Evolutionary conservation across 2,797 vertebrate species (phyloP), one percentile per base, ranked within the genome.

Genomic region (Microctenopoma lineatum): DNA sequence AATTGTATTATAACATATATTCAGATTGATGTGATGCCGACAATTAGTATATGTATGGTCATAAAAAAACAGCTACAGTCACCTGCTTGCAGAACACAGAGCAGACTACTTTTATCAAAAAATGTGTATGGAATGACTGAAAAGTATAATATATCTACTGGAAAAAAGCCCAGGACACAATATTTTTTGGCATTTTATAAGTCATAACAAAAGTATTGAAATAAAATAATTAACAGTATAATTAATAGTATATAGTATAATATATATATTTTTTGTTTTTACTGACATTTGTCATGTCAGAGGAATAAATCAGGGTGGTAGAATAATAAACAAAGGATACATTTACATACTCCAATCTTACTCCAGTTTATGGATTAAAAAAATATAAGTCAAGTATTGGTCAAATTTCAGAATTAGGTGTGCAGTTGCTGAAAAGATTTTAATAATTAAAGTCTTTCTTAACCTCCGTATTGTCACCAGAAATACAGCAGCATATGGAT

Each of bases 401-500:
- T 42, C 32, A 12, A 1, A 54, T 54, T 15, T 66, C n/a, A 48
- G 9, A 67, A 34, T 2, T 4, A 10, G 48, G 4, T 2, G 0
- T 6, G 61, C 12, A 44, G 32, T 27, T 46, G 15, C 5, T 39
- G 21, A 48, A 51, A 42, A 61, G 47, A 61, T 18, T 21, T 2
- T 14, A 15, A 36, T 7, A 1, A 2, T 32, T 25, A 11, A 34
- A 52, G 52, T 4, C 27, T 39, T 64, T 36, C 16, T 75, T 60
- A 65, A 64, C 45, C 9, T 71, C 55, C 5, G 25, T 32, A 1
- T 56, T 2, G 50, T 74, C 51, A 64, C 38, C 58, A 63, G 61
- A 46, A 46, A 42, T 66, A 79, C 64, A 53, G 74, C 70, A 69
- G 77, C 73, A 70, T 74, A 70, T 58, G 53, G 71, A 79, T 45